Conservation (phyloP, 2,797 vertebrate species). For the Argya squamiceps region DNA sequence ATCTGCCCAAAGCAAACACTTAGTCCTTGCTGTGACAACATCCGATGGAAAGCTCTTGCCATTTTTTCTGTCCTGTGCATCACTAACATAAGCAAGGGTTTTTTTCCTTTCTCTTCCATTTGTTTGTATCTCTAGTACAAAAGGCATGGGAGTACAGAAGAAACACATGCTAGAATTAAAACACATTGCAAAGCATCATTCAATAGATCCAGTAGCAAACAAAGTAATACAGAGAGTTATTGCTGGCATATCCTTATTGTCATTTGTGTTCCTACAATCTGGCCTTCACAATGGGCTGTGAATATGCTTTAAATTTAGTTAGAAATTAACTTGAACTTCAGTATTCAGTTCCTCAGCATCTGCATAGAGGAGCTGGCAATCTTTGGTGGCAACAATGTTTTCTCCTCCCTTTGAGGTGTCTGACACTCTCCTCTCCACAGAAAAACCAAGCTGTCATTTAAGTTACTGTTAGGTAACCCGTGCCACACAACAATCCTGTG, state of each 20-base stretch:
- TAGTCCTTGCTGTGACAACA: not conserved
- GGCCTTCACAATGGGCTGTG: not conserved
- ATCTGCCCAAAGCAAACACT: constrained; percentile 2
- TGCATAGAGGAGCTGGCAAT: not conserved
- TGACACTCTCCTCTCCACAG: not conserved
- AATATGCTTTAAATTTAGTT: not conserved
- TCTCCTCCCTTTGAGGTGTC: not conserved
- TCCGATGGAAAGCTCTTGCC: not conserved
- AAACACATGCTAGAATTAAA: not conserved
- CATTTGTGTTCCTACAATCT: not conserved
- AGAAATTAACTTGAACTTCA: not conserved
- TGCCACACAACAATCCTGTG: not conserved
- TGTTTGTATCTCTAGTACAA: not conserved
- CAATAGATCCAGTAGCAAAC: not conserved
- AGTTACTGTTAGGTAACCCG: not conserved
- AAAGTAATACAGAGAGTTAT: not conserved
- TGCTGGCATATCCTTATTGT: not conserved
- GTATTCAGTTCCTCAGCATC: not conserved
- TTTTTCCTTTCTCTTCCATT: not conserved
- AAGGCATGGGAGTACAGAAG: not conserved
- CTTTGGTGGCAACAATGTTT: not conserved
- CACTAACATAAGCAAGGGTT: not conserved
- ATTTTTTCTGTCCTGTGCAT: not conserved
- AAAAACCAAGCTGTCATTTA: not conserved
- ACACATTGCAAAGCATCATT: not conserved